Conservation (phyloP, 92 coral and sea anemone genomes). For the Parazoanthus atlanticus region DNA sequence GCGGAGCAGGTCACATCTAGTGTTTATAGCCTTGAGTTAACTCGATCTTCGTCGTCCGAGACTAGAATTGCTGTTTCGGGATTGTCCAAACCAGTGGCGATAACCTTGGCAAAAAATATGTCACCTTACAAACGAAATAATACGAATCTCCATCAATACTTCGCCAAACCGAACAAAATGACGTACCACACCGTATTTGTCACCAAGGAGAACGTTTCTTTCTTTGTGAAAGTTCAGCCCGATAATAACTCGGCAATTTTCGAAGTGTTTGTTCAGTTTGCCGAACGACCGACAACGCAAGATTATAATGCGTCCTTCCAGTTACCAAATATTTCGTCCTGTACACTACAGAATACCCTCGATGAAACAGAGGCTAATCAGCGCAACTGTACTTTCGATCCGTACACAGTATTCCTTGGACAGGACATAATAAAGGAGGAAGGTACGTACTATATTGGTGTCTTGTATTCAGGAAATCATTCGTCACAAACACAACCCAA, state of each 20-base stretch:
- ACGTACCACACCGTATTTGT: background rate
- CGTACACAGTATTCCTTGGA: background rate
- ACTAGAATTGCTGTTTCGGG: background rate
- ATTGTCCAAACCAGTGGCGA: background rate
- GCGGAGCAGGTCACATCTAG: conserved; percentile 2
- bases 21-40: background rate
- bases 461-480: conserved; percentile 9
- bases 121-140: background rate
- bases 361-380: background rate
- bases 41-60: background rate
- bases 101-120: background rate
- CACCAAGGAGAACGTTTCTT: background rate
- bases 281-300: background rate
- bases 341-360: background rate
- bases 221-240: background rate
- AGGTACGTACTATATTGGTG: background rate
- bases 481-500: conserved; percentile 14
- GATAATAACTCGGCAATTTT: background rate
- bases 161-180: background rate
- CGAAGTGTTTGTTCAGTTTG: background rate
- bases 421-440: background rate
- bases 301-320: background rate
- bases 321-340: background rate
- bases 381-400: background rate
- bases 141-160: background rate